phyloP scores from a whole-genome alignment of 37 sponge, comb jelly and placozoan genomes.

The Agelas oroides region DNA sequence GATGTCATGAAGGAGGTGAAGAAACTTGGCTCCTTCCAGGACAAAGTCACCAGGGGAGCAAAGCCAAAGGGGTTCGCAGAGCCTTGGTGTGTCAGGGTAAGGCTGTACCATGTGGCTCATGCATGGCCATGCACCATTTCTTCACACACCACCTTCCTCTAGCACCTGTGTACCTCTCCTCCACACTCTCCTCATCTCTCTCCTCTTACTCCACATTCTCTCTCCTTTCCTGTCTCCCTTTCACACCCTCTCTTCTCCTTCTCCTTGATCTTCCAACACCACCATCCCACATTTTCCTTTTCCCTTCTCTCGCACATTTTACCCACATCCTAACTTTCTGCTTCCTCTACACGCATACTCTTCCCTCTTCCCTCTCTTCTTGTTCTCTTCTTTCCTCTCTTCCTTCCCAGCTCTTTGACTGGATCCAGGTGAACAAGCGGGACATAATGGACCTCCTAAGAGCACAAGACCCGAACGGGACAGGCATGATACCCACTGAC shows the following conservation, averaged over 20 bases:
- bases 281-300: no score
- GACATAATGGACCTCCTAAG: constrained; percentile 42
- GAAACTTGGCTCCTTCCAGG: constrained; percentile 76
- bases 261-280: no score
- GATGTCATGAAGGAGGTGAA: constrained; percentile 89
- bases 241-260: no score
- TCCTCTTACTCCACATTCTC: no score
- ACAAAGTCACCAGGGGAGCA: constrained; percentile 76
- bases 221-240: no score
- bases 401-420: constrained; percentile 79
- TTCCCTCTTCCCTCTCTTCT: neutral
- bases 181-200: neutral
- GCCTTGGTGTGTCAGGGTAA: constrained; percentile 79
- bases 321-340: no score
- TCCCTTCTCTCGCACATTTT: no score
- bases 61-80: constrained; percentile 91
- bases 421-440: constrained; percentile 68
- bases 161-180: neutral
- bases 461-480: constrained; percentile 15
- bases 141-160: neutral
- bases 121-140: neutral
- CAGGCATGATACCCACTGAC: constrained; percentile 50
- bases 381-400: neutral
- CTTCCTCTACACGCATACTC: no score
- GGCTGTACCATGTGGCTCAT: neutral